A percentile compares a stretch with the other conserved stretches of the same genome.
Evolutionary conservation across 2,888 invertebrate genomes (phyloP).

Genomic region (Polymixis flavicincta): DNA sequence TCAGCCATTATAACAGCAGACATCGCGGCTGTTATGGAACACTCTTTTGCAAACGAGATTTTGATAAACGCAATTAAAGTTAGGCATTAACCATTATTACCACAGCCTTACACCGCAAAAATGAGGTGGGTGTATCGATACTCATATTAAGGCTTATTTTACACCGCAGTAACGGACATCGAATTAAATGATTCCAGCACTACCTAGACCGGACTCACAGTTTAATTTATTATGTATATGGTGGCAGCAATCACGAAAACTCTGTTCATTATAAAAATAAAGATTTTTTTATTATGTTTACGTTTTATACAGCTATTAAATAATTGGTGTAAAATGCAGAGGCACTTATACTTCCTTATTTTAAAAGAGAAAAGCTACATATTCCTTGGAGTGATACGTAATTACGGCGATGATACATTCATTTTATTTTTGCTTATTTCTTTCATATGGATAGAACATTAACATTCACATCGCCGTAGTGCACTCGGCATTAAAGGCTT

Average conservation of each 20-base stretch:
- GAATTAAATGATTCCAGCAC: conserved; percentile 11
- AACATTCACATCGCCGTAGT: not conserved
- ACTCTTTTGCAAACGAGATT: conserved; percentile 5
- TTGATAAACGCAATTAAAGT: not conserved
- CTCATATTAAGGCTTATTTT: not conserved
- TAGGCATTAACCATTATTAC: not conserved
- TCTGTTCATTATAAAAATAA: conserved; percentile 44
- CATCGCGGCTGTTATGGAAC: not conserved
- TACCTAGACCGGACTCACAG: not conserved
- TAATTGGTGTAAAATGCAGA: conserved; percentile 47
- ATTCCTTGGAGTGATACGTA: conserved; percentile 16
- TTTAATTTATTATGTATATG: conserved; percentile 13
- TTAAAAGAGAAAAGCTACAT: conserved; percentile 9
- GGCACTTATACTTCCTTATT: conserved; percentile 39
- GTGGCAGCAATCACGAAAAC: conserved; percentile 32
- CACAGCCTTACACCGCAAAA: not conserved
- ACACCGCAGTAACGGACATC: not conserved
- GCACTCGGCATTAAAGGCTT: not conserved
- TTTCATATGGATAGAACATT: not conserved
- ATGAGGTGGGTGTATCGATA: not conserved
- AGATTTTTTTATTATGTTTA: not conserved
- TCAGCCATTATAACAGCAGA: conserved; percentile 7
- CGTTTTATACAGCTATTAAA: conserved; percentile 18
- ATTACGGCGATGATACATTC: not conserved
- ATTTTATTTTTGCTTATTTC: conserved; percentile 4